Percentiles rank a stretch among this genome's conserved stretches.
phyloP scores from a whole-genome alignment of 2,888 invertebrate genomes.

The Polyommatus iphigenia region DNA sequence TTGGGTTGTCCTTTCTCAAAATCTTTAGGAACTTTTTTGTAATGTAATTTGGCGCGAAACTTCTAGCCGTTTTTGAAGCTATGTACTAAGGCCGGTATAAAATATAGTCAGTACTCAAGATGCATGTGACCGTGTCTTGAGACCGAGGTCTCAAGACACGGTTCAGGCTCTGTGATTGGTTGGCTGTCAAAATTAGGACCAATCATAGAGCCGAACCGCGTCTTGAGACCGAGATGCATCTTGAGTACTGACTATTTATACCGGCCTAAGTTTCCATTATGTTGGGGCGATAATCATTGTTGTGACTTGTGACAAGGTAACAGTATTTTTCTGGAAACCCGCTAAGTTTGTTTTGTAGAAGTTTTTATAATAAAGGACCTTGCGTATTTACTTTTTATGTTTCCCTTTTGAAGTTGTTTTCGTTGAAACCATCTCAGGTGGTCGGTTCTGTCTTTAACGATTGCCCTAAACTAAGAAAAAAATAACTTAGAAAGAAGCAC shows the following conservation, averaged over 20 bases:
- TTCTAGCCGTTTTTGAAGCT: not conserved
- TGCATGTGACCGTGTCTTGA: too few relatives aligned
- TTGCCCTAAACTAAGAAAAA: not conserved
- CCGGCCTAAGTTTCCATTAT: too few relatives aligned
- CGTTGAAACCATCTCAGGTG: not conserved
- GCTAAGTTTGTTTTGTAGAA: not conserved
- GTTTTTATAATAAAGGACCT: not conserved
- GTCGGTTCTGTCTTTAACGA: not conserved
- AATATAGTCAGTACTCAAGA: too few relatives aligned
- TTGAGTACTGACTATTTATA: too few relatives aligned
- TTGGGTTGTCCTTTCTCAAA: not conserved
- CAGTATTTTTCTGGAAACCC: not conserved
- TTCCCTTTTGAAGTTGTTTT: not conserved
- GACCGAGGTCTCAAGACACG: too few relatives aligned
- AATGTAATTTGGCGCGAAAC: constrained; percentile 15
- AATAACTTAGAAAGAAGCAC: not conserved
- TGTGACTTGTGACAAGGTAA: not conserved
- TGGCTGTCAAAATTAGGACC: too few relatives aligned
- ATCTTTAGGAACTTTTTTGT: not conserved
- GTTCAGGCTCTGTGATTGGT: too few relatives aligned
- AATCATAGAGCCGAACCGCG: too few relatives aligned
- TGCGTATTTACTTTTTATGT: not conserved
- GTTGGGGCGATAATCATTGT: not conserved
- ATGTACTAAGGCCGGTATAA: too few relatives aligned
- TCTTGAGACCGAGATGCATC: too few relatives aligned